A percentile compares a stretch with the other conserved stretches of the same genome.
phyloP scores from a whole-genome alignment of 1,140 invertebrate species.

The Eumaeus atala region DNA sequence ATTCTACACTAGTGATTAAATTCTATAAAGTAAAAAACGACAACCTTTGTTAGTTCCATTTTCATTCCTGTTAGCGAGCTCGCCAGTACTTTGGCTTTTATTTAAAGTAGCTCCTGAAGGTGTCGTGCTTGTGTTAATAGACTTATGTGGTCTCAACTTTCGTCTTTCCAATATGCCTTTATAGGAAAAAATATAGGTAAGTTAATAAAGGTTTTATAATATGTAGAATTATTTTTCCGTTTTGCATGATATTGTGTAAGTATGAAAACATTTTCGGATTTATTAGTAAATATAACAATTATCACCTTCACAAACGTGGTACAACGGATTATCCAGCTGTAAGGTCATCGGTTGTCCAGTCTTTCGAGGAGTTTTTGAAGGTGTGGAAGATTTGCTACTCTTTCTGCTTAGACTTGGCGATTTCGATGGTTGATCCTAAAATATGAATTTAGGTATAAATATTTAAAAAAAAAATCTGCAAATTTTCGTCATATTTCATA shows the following conservation, averaged over 20 bases:
- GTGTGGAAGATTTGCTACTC: conserved; percentile 63
- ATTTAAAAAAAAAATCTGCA: too few relatives aligned
- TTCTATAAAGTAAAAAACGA: conserved; percentile 10
- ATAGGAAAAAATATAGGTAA: conserved; percentile 25
- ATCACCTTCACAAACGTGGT: conserved; percentile 84
- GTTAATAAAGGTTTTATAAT: conserved; percentile 1
- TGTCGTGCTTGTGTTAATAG: conserved; percentile 61
- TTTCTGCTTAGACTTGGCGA: conserved; percentile 53
- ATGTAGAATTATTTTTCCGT: neutral
- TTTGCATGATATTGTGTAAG: neutral
- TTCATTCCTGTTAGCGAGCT: conserved; percentile 71
- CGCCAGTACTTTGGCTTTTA: conserved; percentile 76
- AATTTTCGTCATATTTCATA: too few relatives aligned
- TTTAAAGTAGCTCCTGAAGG: conserved; percentile 60
- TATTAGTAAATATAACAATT: neutral
- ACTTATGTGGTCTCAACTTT: conserved; percentile 65
- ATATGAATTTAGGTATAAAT: conserved; percentile 10
- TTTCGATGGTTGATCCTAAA: conserved; percentile 64
- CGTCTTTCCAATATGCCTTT: conserved; percentile 64
- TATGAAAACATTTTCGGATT: neutral
- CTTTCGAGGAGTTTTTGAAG: conserved; percentile 51
- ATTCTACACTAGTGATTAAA: neutral
- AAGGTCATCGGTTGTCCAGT: conserved; percentile 55
- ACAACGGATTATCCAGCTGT: conserved; percentile 84
- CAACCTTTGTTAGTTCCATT: conserved; percentile 43